Percentiles rank a stretch among this genome's conserved stretches.
Conservation (phyloP, 2,888 invertebrate species). For the Caenorhabditis zanzibari region DNA sequence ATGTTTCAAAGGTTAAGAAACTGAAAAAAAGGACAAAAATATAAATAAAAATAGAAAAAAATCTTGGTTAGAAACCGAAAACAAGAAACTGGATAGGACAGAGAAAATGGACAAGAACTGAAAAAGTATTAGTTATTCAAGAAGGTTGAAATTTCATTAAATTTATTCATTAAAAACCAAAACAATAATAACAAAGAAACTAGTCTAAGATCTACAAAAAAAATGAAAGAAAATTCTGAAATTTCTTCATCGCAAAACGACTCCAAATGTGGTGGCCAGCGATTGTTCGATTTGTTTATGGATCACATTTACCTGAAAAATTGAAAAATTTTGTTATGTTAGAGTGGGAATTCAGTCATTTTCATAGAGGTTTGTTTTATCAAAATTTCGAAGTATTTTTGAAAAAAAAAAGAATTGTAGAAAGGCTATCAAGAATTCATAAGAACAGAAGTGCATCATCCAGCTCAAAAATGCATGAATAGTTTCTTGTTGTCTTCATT, state of each 20-base stretch:
- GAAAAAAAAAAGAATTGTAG: not conserved
- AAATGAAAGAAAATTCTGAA: conserved; percentile 3
- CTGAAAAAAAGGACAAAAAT: too few species aligned
- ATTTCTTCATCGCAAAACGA: conserved; percentile 49
- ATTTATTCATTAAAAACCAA: not conserved
- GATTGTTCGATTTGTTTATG: conserved; percentile 78
- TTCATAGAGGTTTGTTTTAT: too few species aligned
- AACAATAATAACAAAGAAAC: not conserved
- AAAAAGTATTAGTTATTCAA: not conserved
- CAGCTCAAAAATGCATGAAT: conserved; percentile 2
- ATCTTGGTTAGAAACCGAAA: too few species aligned
- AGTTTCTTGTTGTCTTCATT: not conserved
- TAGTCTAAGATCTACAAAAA: not conserved
- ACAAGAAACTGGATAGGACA: too few species aligned
- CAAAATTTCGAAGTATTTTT: too few species aligned
- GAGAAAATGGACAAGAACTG: too few species aligned
- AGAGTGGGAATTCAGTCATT: not conserved
- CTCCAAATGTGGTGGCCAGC: conserved; percentile 71
- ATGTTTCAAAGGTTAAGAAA: too few species aligned
- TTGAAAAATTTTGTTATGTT: not conserved
- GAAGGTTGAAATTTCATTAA: not conserved
- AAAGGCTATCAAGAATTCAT: too few species aligned
- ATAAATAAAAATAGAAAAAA: too few species aligned
- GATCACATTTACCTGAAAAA: conserved; percentile 76
- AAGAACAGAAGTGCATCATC: too few species aligned